phyloP scores from a whole-genome alignment of 2,888 invertebrate species.

The Copidosoma aretas region DNA sequence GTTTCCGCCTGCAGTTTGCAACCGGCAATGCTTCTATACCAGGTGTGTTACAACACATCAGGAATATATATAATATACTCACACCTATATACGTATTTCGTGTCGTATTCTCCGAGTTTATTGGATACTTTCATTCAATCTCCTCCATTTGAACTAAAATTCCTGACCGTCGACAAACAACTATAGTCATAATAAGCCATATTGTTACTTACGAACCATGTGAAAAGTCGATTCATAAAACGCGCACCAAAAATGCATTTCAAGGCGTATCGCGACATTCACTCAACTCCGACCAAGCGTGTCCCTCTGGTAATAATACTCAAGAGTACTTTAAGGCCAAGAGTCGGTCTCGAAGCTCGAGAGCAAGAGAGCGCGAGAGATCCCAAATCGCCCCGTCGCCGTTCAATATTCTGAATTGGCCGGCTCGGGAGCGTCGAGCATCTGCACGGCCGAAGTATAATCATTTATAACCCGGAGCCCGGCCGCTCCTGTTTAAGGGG shows the following conservation, averaged over 20 bases:
- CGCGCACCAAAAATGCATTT: no score
- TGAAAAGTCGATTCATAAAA: no score
- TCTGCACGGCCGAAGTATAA: slow-evolving; percentile 39
- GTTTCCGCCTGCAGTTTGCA: slow-evolving; percentile 17
- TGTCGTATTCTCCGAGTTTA: no score
- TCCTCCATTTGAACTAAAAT: no score
- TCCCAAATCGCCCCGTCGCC: slow-evolving; percentile 15
- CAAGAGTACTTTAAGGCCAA: slow-evolving; percentile 13
- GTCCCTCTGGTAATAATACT: not conserved
- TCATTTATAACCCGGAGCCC: slow-evolving; percentile 53
- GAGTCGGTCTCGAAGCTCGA: not conserved
- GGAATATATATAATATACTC: slow-evolving; percentile 1
- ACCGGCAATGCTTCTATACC: slow-evolving; percentile 11
- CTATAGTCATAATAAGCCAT: no score
- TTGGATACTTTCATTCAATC: no score
- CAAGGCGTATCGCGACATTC: no score
- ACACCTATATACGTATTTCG: not conserved
- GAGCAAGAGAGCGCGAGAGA: not conserved
- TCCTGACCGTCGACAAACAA: no score
- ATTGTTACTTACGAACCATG: no score
- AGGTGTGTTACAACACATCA: slow-evolving; percentile 12
- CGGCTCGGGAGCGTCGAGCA: slow-evolving; percentile 25
- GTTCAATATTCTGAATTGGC: slow-evolving; percentile 33
- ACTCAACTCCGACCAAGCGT: no score
- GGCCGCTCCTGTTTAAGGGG: no score